phyloP scores from a whole-genome alignment of 2,888 invertebrate genomes.

The Amphipyra tragopoginis region DNA sequence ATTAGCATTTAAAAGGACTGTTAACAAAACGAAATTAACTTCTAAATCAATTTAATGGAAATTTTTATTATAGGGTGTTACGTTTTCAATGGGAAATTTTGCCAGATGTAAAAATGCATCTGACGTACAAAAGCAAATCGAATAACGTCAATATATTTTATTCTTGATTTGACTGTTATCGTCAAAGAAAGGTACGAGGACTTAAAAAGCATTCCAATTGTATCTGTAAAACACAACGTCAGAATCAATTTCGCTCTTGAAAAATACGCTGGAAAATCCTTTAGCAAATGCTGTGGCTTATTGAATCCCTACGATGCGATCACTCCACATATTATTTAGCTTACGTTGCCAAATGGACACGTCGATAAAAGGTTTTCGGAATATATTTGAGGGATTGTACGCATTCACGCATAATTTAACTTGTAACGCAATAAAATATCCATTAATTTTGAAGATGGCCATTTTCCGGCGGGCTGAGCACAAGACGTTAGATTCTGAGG shows the following conservation, averaged over 20 bases:
- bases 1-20: conserved; percentile 11
- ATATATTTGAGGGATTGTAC: conserved; percentile 75
- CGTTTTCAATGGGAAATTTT: too few species aligned
- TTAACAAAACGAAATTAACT: not conserved
- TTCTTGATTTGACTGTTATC: conserved; percentile 54
- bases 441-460: conserved; percentile 87
- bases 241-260: conserved; percentile 49
- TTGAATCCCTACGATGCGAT: conserved; percentile 57
- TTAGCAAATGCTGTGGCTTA: conserved; percentile 56
- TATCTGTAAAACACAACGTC: conserved; percentile 46
- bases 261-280: conserved; percentile 56
- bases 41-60: not conserved
- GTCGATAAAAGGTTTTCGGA: conserved; percentile 64
- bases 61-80: too few species aligned
- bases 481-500: conserved; percentile 76
- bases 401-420: conserved; percentile 86
- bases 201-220: conserved; percentile 44
- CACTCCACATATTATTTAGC: conserved; percentile 56
- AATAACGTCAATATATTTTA: conserved; percentile 13
- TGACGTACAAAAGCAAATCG: not conserved
- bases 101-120: too few species aligned
- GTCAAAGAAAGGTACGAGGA: conserved; percentile 42
- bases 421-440: conserved; percentile 86
- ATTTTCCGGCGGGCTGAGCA: conserved; percentile 83
- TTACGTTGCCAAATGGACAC: conserved; percentile 60